Evolutionary conservation across 2,113 vertebrate genomes (phyloP).

Genomic region (Spea multiplicata): DNA sequence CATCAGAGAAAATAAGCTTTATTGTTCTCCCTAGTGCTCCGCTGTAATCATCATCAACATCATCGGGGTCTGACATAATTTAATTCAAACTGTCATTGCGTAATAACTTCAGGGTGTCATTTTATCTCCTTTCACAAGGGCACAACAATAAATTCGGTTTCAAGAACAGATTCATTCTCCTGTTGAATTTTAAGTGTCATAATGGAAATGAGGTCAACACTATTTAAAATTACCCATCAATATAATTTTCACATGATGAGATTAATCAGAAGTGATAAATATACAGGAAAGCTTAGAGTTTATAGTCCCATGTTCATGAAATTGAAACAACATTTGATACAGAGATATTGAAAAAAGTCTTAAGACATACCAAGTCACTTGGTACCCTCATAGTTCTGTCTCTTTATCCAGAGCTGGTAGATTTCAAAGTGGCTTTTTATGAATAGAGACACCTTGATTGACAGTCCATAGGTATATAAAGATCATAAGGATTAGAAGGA

Average conservation of each 20-base stretch:
- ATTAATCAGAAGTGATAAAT: conserved; percentile 23
- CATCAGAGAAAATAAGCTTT: too few species aligned
- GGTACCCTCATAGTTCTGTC: too few species aligned
- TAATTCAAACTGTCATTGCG: not conserved
- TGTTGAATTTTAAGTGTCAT: conserved; percentile 21
- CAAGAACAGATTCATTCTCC: conserved; percentile 10
- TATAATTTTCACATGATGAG: conserved; percentile 18
- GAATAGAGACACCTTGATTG: too few species aligned
- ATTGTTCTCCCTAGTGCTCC: not conserved
- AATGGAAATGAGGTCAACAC: conserved; percentile 31
- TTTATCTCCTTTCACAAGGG: conserved; percentile 27
- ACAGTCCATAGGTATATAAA: too few species aligned
- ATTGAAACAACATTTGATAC: not conserved
- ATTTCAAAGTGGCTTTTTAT: too few species aligned
- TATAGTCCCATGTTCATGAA: not conserved
- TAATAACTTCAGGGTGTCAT: conserved; percentile 27
- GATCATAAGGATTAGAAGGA: too few species aligned
- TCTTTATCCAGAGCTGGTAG: too few species aligned
- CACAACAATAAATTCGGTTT: conserved; percentile 33
- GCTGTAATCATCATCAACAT: not conserved
- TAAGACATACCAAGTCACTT: too few species aligned
- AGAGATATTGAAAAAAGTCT: not conserved
- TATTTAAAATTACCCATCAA: conserved; percentile 28
- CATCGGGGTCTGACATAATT: conserved; percentile 18
- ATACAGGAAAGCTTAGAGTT: not conserved